Evolutionary conservation across 2,113 vertebrate genomes (phyloP).

Genomic region (Megaleporinus macrocephalus): DNA sequence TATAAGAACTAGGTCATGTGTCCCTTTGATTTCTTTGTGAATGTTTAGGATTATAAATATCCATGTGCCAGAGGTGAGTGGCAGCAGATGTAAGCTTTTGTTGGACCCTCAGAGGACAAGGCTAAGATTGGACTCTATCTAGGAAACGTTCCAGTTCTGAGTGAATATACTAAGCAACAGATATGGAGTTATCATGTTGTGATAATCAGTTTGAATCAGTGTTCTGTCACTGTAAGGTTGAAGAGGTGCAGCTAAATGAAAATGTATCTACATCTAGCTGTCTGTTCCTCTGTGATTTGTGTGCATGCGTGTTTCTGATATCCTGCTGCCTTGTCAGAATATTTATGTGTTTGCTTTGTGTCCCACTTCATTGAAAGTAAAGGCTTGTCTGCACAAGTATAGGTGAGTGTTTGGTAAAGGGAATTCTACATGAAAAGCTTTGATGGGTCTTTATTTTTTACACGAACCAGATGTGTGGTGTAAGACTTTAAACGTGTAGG

Average conservation of each 20-base stretch:
- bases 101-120: neutral
- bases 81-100: constrained; percentile 28
- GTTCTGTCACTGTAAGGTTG: neutral
- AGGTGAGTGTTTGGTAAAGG: constrained; percentile 1
- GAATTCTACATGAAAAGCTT: constrained; percentile 1
- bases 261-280: neutral
- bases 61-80: constrained; percentile 25
- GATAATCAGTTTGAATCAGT: neutral
- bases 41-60: constrained; percentile 52
- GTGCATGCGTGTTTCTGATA: neutral
- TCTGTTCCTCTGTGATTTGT: neutral
- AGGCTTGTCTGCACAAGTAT: neutral
- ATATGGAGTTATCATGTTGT: neutral
- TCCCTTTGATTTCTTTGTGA: constrained; percentile 51
- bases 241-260: neutral
- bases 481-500: neutral
- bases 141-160: neutral
- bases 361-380: constrained; percentile 3
- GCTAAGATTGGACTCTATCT: neutral
- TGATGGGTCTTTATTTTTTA: neutral
- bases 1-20: constrained; percentile 34
- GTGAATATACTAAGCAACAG: neutral
- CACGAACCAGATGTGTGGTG: neutral
- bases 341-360: constrained; percentile 7
- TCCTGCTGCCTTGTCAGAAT: neutral